These are phyloP conservation scores for Caenorhabditis sp. DNA, from an alignment of 2,888 invertebrate genomes.

Conservation along the genomic window DNA sequence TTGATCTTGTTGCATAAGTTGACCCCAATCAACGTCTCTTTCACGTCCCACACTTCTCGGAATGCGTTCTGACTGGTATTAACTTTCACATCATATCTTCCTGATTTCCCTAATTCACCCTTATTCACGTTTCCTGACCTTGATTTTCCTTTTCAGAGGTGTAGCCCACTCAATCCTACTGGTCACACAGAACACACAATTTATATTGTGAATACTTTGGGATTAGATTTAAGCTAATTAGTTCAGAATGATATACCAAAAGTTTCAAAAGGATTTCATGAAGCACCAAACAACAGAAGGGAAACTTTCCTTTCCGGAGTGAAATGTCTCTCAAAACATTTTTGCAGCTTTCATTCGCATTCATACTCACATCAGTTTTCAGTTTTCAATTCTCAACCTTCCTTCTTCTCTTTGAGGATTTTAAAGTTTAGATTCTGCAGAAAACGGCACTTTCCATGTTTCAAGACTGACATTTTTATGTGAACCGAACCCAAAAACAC, in stretches of 20 bases:
- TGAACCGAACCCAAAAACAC: too few relatives aligned
- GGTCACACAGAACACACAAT: slow-evolving; percentile 29
- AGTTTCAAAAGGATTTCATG: not conserved
- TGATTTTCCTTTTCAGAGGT: slow-evolving; percentile 3
- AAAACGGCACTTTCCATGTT: not conserved
- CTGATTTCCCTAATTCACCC: slow-evolving; percentile 15
- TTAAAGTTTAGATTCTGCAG: not conserved
- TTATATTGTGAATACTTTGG: not conserved
- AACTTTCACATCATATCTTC: slow-evolving; percentile 6
- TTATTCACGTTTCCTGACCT: slow-evolving; percentile 45
- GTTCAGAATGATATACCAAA: not conserved
- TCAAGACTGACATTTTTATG: slow-evolving; percentile 9
- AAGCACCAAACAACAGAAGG: slow-evolving; percentile 22
- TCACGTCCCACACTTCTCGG: not conserved
- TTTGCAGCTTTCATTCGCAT: slow-evolving; percentile 4
- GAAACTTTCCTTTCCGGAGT: not conserved
- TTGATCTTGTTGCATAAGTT: slow-evolving; percentile 23
- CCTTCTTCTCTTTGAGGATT: too few relatives aligned
- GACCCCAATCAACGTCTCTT: slow-evolving; percentile 24
- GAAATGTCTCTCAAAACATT: not conserved
- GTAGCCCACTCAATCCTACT: slow-evolving; percentile 2
- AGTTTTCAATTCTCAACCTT: too few relatives aligned
- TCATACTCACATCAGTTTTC: not conserved
- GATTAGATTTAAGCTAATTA: slow-evolving; percentile 26
- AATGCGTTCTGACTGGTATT: slow-evolving; percentile 23